Evolutionary conservation across 1,140 invertebrate genomes (phyloP).

Genomic region (Drosophila persimilis): DNA sequence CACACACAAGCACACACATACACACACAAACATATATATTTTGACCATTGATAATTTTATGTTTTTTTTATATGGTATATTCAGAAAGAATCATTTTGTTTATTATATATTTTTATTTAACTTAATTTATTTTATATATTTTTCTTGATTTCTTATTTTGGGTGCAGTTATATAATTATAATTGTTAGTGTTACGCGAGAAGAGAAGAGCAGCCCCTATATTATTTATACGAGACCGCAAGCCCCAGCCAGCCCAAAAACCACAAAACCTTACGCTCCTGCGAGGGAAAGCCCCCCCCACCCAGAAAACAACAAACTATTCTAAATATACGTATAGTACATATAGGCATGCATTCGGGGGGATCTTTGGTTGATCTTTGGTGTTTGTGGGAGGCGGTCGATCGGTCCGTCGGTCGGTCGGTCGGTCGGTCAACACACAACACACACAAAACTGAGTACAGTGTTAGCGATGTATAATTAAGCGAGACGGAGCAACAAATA

Average conservation of each 20-base stretch:
- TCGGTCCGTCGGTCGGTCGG: background rate
- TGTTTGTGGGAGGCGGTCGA: constrained; percentile 5
- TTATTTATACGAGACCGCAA: constrained; percentile 38
- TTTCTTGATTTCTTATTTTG: constrained; percentile 55
- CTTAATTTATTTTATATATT: constrained; percentile 65
- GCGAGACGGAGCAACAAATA: constrained; percentile 23
- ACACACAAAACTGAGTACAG: constrained; percentile 51
- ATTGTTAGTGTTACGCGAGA: constrained; percentile 49
- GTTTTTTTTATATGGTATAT: constrained; percentile 66
- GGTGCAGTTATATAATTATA: constrained; percentile 73
- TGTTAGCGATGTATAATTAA: constrained; percentile 47
- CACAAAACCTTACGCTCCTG: too few relatives aligned
- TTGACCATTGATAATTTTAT: constrained; percentile 81
- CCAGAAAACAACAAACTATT: too few relatives aligned
- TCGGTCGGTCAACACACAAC: background rate
- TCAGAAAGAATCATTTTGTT: constrained; percentile 56
- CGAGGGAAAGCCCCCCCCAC: too few relatives aligned
- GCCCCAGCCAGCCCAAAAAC: background rate
- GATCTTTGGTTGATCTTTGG: constrained; percentile 23
- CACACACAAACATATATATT: constrained; percentile 39
- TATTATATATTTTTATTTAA: constrained; percentile 55
- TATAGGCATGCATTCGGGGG: too few relatives aligned
- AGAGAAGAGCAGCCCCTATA: constrained; percentile 11
- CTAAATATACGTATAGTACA: too few relatives aligned
- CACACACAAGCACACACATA: constrained; percentile 13